Evolutionary conservation across 2,797 vertebrate genomes (phyloP), one percentile per base, ranked within the genome.

Genomic region (Erethizon dorsatum): DNA sequence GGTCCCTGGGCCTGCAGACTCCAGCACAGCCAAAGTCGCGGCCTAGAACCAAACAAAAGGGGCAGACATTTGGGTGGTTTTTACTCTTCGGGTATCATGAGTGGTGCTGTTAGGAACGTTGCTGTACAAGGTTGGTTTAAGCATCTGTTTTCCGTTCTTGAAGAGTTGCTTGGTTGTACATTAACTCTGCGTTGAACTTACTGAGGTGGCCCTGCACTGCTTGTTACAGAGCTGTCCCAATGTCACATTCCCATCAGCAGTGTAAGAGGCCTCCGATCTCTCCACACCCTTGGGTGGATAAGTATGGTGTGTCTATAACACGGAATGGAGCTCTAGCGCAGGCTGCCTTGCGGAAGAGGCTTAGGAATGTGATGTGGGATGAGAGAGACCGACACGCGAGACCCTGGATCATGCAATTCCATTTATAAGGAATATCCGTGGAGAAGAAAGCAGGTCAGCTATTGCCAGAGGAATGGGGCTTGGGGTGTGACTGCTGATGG

Each of bases 401-500:
- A 15, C 45, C 26, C 45, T 3, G 8, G 73, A 50, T 45, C 24
- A 0, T 1, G 45, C 13, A 26, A 9, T 50, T 15, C 45, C 45
- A 3, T 31, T 8, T 4, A 3, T 6, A 4, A 28, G 73, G 13
- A 8, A 3, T 8, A 4, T 31, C 13, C 6, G 5, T 7, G 11
- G 13, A 3, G 26, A 50, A 4, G 41, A 75, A 26, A 26, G 71
- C 12, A 14, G 71, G 71, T 6, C 41, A 45, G 41, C 41, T 13
- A 10, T 8, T 22, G 20, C 69, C 37, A 26, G 37, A 50, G 73
- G 45, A 3, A 31, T 3, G 13, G 73, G 45, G 73, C 13, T 2
- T 50, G 73, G 73, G 73, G 45, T 1, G 9, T 2, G 45, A 8
- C 26, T 2, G 45, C 26, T 3, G 45, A 28, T 28, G 41, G 71